phyloP scores from a whole-genome alignment of 2,888 invertebrate species.

The Aphelenchoides bicaudatus region DNA sequence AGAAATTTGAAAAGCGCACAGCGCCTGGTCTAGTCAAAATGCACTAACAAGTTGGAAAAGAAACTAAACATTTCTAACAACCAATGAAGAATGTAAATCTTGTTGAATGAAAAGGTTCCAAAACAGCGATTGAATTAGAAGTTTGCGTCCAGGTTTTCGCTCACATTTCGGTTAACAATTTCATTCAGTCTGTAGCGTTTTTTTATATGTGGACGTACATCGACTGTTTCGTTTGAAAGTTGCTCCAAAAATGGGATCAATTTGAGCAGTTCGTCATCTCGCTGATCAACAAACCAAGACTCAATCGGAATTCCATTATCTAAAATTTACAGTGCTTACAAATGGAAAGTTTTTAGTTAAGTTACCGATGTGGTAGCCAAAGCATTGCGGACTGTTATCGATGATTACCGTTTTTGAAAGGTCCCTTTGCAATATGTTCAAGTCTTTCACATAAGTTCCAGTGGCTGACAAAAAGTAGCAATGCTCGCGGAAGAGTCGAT shows the following conservation, averaged over 20 bases:
- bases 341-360: too few relatives aligned
- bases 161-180: conserved; percentile 74
- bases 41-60: too few relatives aligned
- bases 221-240: conserved; percentile 67
- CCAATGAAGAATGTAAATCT: too few relatives aligned
- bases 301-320: conserved; percentile 93
- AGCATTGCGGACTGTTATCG: conserved; percentile 82
- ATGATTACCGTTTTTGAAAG: conserved; percentile 80
- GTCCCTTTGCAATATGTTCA: conserved; percentile 85
- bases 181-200: conserved; percentile 85
- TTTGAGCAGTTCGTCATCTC: conserved; percentile 83
- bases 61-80: too few relatives aligned
- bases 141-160: too few relatives aligned
- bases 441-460: conserved; percentile 91
- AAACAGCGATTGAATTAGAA: too few relatives aligned
- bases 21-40: too few relatives aligned
- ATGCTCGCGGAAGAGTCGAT: conserved; percentile 87
- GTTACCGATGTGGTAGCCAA: conserved; percentile 78
- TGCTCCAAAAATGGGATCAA: conserved; percentile 84
- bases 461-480: conserved; percentile 80
- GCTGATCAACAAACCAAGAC: conserved; percentile 89
- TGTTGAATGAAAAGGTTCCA: too few relatives aligned
- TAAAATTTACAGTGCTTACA: too few relatives aligned
- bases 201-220: conserved; percentile 84
- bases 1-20: too few relatives aligned